Base-by-base conservation (phyloP, 1,140 invertebrate species). In the Dendroctonus valens region DNA sequence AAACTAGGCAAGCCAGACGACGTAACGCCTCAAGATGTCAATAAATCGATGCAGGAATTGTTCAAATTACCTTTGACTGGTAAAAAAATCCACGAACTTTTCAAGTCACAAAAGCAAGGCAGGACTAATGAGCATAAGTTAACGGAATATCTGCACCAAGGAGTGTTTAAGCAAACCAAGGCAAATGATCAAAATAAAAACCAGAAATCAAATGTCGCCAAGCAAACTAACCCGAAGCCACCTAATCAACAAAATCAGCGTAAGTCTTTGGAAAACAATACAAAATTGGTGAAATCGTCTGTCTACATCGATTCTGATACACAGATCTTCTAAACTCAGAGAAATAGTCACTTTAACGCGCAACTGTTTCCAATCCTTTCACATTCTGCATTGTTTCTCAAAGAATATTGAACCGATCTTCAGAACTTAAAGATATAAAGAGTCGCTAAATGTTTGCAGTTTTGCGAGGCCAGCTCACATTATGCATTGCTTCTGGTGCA, bases 1-100 rank as follows among this genome's bases (percentile, higher is more conserved):
- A 57, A 58, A 60, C n/a, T 58, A 6, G 58, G 61, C 14, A 12
- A 26, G 41, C 11, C 1, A 7, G 70, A 67, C 12, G 26, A 15
- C 3, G 49, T 73, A n/a, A 59, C 68, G 6, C 59, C 72, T 0
- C 59, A 69, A 15, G 64, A 68, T 49, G 61, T 75, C 8, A 46
- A 7, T 11, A 53, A 65, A 2, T 52, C n/a, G 38, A 66, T 72
- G 14, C 11, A 72, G 53, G 48, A 60, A 15, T 61, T 76, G 42
- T 74, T 72, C 46, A 69, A 68, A 37, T 59, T 76, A 14, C 59
- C 53, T 49, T 65, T 70, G 14, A 75, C 70, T 52, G 74, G 74
- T 7, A 58, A 71, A 49, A 73, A 73, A 59, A 75, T 75, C 6
- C 71, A 68, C 40, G 59, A 72, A 38, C 53, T 75, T 9, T 73